Conservation (phyloP, 2,797 vertebrate species). For the Notolabrus celidotus region DNA sequence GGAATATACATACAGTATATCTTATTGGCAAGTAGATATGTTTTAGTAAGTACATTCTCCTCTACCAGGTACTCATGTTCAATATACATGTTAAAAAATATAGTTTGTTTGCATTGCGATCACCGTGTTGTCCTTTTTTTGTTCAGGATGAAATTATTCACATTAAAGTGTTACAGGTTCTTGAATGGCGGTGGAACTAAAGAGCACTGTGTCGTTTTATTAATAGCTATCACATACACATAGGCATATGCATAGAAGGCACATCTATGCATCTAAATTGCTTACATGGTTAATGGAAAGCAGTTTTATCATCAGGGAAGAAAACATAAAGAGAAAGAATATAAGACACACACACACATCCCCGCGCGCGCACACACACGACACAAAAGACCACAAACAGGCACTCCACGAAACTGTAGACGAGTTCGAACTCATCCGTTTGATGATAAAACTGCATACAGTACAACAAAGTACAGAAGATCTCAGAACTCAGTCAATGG, state of each 20-base stretch:
- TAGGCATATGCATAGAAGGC: constrained; percentile 73
- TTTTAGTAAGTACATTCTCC: constrained; percentile 88
- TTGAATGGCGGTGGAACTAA: constrained; percentile 68
- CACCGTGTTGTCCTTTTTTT: constrained; percentile 63
- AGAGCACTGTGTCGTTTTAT: constrained; percentile 61
- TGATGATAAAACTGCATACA: constrained; percentile 65
- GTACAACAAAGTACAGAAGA: constrained; percentile 53
- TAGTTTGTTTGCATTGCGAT: constrained; percentile 85
- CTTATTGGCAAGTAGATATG: constrained; percentile 88
- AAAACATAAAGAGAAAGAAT: neutral
- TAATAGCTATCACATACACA: constrained; percentile 68
- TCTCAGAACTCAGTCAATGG: constrained; percentile 48
- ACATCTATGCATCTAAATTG: constrained; percentile 72
- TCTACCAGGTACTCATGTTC: constrained; percentile 88
- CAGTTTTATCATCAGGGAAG: constrained; percentile 58
- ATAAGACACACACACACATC: constrained; percentile 8
- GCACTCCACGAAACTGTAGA: constrained; percentile 53
- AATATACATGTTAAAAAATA: constrained; percentile 91
- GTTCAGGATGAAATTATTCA: constrained; percentile 83
- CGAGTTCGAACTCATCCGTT: constrained; percentile 48
- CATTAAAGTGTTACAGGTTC: constrained; percentile 80
- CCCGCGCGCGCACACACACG: constrained; percentile 15
- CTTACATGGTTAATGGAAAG: constrained; percentile 69
- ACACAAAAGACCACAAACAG: constrained; percentile 35
- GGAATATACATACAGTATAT: constrained; percentile 86